A percentile compares a stretch with the other conserved stretches of the same genome.
Conservation (phyloP, 2,113 vertebrate species). For the Takifugu bimaculatus region DNA sequence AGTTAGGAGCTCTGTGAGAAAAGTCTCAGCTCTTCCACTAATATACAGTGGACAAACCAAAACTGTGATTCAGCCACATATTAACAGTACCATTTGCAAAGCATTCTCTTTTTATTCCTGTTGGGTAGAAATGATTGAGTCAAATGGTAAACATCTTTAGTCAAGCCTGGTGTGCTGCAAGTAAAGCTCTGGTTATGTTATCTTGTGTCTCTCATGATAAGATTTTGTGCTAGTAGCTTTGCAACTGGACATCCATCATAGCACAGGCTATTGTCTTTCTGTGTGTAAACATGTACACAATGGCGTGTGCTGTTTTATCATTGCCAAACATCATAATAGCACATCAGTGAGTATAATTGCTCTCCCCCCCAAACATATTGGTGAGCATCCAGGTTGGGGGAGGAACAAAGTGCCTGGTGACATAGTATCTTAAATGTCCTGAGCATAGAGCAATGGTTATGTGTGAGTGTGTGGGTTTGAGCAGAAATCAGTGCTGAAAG, state of each 20-base stretch:
- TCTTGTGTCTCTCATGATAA: constrained; percentile 12
- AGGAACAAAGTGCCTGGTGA: constrained; percentile 20
- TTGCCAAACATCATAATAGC: constrained; percentile 58
- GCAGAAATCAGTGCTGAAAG: neutral
- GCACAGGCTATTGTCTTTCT: constrained; percentile 23
- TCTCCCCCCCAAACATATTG: constrained; percentile 5
- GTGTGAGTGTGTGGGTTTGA: too few relatives aligned
- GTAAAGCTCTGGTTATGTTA: constrained; percentile 28
- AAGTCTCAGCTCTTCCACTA: too few relatives aligned
- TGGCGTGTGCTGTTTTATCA: constrained; percentile 47
- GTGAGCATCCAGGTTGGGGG: constrained; percentile 48
- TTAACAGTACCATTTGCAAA: too few relatives aligned
- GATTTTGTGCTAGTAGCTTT: constrained; percentile 45
- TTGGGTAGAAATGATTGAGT: neutral
- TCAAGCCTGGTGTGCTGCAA: constrained; percentile 26
- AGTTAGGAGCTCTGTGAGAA: too few relatives aligned
- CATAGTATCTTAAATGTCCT: constrained; percentile 31
- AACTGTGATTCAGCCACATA: too few relatives aligned
- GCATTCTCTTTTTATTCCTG: too few relatives aligned
- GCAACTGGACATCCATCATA: constrained; percentile 56
- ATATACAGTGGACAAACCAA: too few relatives aligned
- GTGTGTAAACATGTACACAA: constrained; percentile 13
- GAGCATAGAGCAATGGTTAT: too few relatives aligned
- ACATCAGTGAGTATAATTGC: constrained; percentile 63
- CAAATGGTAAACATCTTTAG: too few relatives aligned